phyloP scores from a whole-genome alignment of 2,888 invertebrate species.

The Nomada goodeniana region DNA sequence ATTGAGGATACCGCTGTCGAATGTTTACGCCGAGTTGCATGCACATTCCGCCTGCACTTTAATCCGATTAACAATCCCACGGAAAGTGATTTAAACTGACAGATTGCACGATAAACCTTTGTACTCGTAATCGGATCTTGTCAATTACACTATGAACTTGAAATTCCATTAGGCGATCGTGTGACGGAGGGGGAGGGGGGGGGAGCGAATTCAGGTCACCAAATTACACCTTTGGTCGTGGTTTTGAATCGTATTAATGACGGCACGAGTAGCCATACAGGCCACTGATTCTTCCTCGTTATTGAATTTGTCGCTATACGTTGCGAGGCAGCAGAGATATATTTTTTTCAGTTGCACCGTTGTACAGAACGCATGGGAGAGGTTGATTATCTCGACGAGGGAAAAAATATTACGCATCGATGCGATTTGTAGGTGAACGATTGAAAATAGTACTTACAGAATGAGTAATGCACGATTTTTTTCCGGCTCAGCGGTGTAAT shows the following conservation, averaged over 20 bases:
- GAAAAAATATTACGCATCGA: no score
- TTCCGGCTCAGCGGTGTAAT: not conserved
- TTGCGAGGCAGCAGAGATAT: not conserved
- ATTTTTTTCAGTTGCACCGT: slow-evolving; percentile 19
- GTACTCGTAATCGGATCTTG: slow-evolving; percentile 51
- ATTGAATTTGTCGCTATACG: not conserved
- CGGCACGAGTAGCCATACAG: slow-evolving; percentile 23
- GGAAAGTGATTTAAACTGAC: slow-evolving; percentile 60
- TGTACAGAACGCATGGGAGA: not conserved
- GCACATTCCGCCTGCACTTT: slow-evolving; percentile 52
- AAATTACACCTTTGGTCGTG: slow-evolving; percentile 30
- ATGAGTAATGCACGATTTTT: not conserved
- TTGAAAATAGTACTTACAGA: not conserved
- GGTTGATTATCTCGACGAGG: no score
- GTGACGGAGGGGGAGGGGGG: slow-evolving; percentile 1
- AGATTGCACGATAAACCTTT: slow-evolving; percentile 58
- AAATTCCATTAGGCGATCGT: slow-evolving; percentile 59
- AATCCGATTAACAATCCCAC: slow-evolving; percentile 59
- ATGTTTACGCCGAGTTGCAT: slow-evolving; percentile 54
- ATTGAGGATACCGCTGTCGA: slow-evolving; percentile 50
- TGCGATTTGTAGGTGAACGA: no score
- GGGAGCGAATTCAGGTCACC: slow-evolving; percentile 34
- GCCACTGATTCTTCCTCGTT: slow-evolving; percentile 29
- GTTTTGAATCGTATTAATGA: slow-evolving; percentile 57
- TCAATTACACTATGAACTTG: slow-evolving; percentile 63